phyloP scores from a whole-genome alignment of 30 jellyfish, hydroid and myxozoan species.

The Pelagia noctiluca region DNA sequence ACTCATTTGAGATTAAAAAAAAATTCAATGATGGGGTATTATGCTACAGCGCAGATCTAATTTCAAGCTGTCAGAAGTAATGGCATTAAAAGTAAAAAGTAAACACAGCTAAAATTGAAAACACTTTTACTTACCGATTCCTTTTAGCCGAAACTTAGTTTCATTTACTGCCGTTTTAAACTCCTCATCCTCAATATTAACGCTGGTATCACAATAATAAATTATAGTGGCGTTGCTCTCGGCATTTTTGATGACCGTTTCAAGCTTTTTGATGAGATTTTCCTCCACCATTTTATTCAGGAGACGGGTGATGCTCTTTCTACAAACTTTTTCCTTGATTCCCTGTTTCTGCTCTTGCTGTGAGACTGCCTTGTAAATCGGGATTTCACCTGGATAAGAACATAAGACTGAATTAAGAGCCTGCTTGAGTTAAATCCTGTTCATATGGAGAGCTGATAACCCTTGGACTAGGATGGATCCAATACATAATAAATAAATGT shows the following conservation, averaged over 20 bases:
- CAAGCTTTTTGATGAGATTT: slow-evolving; percentile 24
- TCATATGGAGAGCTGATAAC: no score
- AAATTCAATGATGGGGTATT: no score
- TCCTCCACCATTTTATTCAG: slow-evolving; percentile 27
- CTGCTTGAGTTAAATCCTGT: no score
- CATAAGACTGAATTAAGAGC: no score
- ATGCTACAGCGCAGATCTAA: no score
- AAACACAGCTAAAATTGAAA: no score
- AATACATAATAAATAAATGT: background rate
- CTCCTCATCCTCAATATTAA: slow-evolving; percentile 33
- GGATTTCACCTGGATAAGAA: slow-evolving; percentile 31
- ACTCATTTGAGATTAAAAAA: no score
- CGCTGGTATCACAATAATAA: slow-evolving; percentile 54
- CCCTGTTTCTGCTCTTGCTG: slow-evolving; percentile 37
- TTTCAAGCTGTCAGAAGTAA: no score
- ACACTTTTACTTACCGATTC: slow-evolving; percentile 43
- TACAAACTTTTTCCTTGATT: slow-evolving; percentile 45
- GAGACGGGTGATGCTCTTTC: slow-evolving; percentile 35
- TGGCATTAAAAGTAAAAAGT: no score
- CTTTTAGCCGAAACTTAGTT: slow-evolving; percentile 54
- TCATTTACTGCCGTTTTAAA: slow-evolving; percentile 48
- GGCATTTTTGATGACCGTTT: slow-evolving; percentile 32
- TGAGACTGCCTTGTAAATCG: slow-evolving; percentile 28
- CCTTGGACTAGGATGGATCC: no score
- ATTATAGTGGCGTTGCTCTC: slow-evolving; percentile 2